Evolutionary conservation across 2,113 vertebrate genomes (phyloP), one percentile per base, ranked within the genome.

Genomic region (Pyxicephalus adspersus): DNA sequence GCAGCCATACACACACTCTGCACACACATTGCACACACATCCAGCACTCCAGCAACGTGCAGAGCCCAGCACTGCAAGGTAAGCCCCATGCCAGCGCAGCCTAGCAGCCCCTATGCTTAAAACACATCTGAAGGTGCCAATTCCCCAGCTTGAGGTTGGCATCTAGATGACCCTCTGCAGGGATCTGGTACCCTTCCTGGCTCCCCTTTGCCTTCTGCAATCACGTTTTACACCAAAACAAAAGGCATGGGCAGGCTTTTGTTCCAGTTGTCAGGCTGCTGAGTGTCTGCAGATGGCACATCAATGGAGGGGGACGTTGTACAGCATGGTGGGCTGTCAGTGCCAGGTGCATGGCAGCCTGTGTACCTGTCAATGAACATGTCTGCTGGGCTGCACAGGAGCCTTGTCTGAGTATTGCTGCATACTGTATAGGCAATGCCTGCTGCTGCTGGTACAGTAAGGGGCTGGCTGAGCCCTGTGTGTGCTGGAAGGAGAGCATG

Each of bases 11-110:
- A 55, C 8, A 45, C 73, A 16, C 57, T 17, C 26, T 23, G 31
- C 26, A 25, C 77, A 68, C 77, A 70, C 71, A 31, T n/a, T 23
- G 20, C 57, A 76, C 73, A 64, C 74, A 45, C 72, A 75, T 20
- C 28, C 72, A 0, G 22, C 60, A 52, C 60, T 64, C 66, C 55
- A 52, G 34, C 77, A 52, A 51, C 77, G 76, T 66, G 63, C 71
- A 61, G 31, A 22, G 54, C 20, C 23, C 28, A 11, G 52, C 52
- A 3, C 26, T 5, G 17, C 71, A 45, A 45, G 38, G 38, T 45
- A 45, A 45, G 38, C 31, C 3, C 3, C 31, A 34, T 34, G 8
- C 38, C 38, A 45, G 31, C 34, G 64, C 31, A 34, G 31, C 29
- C 64, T 29, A n/a, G 26, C 65, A 67, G 65, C 64, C 26, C 38